phyloP scores from a whole-genome alignment of 2,888 invertebrate species.

The Lithosia quadra region DNA sequence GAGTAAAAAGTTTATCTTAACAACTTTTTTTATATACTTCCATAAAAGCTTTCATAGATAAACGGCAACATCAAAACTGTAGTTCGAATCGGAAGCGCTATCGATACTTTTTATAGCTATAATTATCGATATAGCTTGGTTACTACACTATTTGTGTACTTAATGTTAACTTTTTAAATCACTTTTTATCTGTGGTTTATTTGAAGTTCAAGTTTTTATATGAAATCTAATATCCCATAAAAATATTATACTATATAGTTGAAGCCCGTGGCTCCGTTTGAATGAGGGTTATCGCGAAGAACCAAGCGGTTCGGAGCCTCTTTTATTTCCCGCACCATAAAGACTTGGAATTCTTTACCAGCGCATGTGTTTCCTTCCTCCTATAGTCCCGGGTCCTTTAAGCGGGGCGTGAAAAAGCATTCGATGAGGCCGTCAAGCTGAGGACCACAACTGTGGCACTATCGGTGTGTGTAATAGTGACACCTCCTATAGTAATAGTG shows the following conservation, averaged over 20 bases:
- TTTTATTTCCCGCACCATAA: no score
- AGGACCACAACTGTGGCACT: no score
- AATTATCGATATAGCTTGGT: neutral
- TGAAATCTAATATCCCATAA: neutral
- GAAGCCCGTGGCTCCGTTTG: no score
- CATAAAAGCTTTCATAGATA: slow-evolving; percentile 5
- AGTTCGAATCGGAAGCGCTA: neutral
- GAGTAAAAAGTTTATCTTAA: slow-evolving; percentile 1
- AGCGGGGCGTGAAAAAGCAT: no score
- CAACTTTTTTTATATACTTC: neutral
- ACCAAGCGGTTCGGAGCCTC: no score
- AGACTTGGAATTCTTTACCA: no score
- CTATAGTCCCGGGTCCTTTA: no score
- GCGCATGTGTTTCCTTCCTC: no score
- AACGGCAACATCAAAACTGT: neutral
- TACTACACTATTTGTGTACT: neutral
- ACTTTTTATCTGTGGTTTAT: slow-evolving; percentile 1
- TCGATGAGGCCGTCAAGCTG: no score
- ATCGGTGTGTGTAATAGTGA: no score
- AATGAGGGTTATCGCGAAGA: no score
- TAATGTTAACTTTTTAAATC: neutral
- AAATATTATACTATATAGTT: neutral
- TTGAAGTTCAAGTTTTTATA: neutral
- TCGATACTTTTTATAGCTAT: neutral
- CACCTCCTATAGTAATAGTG: no score